Percentiles rank a stretch among this genome's conserved stretches.
Evolutionary conservation across 2,888 invertebrate species (phyloP).

Genomic region (Acanthosoma haemorrhoidale): DNA sequence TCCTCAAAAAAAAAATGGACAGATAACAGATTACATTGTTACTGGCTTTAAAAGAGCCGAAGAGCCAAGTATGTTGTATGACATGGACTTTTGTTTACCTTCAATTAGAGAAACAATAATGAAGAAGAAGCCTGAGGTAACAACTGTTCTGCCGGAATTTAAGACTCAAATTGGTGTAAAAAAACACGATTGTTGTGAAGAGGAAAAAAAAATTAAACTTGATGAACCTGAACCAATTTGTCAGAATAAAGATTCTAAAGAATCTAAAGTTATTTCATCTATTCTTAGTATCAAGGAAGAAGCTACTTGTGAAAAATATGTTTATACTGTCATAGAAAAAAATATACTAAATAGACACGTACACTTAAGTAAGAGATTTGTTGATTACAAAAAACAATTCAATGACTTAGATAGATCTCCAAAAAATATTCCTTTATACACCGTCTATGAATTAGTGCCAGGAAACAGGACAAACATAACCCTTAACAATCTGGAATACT

Average conservation of each 20-base stretch:
- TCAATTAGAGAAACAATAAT: not conserved
- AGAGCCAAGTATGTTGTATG: slow-evolving; percentile 39
- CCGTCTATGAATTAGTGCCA: not conserved
- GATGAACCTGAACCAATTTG: not conserved
- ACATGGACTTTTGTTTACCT: slow-evolving; percentile 29
- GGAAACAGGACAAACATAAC: slow-evolving; percentile 39
- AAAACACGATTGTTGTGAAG: slow-evolving; percentile 16
- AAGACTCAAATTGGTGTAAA: slow-evolving; percentile 21
- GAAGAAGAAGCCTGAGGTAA: slow-evolving; percentile 13
- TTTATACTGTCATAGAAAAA: slow-evolving; percentile 19
- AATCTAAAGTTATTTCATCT: not conserved
- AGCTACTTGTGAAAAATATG: slow-evolving; percentile 23
- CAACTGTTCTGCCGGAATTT: slow-evolving; percentile 31
- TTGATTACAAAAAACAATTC: not conserved
- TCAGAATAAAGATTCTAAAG: not conserved
- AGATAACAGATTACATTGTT: slow-evolving; percentile 53
- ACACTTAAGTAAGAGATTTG: slow-evolving; percentile 41
- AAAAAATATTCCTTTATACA: slow-evolving; percentile 29
- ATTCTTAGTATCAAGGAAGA: not conserved
- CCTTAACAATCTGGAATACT: slow-evolving; percentile 52
- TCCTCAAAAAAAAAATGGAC: slow-evolving; percentile 57
- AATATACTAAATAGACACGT: slow-evolving; percentile 45
- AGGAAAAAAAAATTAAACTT: not conserved
- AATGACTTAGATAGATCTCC: slow-evolving; percentile 44
- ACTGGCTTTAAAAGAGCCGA: slow-evolving; percentile 43